Base-by-base conservation (phyloP, 1,140 invertebrate genomes). In the Micrasema minimum region DNA sequence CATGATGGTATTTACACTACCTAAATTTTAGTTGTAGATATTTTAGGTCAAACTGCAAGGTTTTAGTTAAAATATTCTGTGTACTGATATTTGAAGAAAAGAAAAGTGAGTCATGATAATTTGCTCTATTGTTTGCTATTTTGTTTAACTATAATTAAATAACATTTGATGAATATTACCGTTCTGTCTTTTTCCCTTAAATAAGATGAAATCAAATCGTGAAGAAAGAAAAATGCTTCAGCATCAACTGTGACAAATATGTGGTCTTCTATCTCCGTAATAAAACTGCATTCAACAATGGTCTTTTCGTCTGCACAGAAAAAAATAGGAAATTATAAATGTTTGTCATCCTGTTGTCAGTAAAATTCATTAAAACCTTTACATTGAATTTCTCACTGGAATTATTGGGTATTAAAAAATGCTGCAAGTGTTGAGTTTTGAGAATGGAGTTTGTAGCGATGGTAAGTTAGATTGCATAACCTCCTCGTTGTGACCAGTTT, bases 171-270 rank as follows among this genome's bases (percentile, higher is more conserved):
- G 18, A 71, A 37, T 85, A 87, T 87, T 83, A 94, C 92, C 81
- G 94, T 88, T 86, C 89, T 86, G 77, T 96, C 93, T 80, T 95
- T 96, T 81, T 96, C 94, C 80, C 93, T 96, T 12, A 98, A 90
- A 79, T 99, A 99, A 0, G 95, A 96, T 0, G 93, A 96, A 57
- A 99, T 97, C 23, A 99, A 87, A 83, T 99, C 96, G 80, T 99
- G 97, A 43, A 99, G 85, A 80, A 98, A 99, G 82, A 98, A 95
- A 83, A 99, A 98, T 12, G 95, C 95, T 82, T 99, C 97, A 0
- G 96, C 96, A 86, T 98, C 96, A 69, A 98, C 96, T 1, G 97
- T 97, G 65, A 99, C 96, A 82, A 96, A 97, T 76, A 98, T 99
- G 79, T 98, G 97, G 82, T 98, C 96, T 80, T 98, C 96, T 85